A percentile compares a stretch with the other conserved stretches of the same genome.
phyloP scores from a whole-genome alignment of 2,888 invertebrate species.

The Mechanitis mazaeus region DNA sequence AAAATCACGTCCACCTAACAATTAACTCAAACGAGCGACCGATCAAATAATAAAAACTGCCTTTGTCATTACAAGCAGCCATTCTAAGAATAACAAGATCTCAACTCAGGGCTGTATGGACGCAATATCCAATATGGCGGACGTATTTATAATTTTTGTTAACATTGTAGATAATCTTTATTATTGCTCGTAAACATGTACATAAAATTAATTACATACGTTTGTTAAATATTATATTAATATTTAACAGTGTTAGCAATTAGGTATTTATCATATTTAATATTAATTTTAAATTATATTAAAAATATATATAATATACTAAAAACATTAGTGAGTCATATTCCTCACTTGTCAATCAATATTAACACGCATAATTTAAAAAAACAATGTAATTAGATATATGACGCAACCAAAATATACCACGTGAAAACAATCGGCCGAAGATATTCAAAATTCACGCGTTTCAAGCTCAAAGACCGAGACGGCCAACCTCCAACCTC shows the following conservation, averaged over 20 bases:
- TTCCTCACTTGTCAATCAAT: constrained; percentile 50
- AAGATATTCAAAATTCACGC: constrained; percentile 35
- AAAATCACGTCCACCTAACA: constrained; percentile 72
- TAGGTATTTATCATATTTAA: background rate
- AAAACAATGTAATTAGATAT: constrained; percentile 36
- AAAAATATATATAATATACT: too few relatives aligned
- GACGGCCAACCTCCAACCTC: constrained; percentile 68
- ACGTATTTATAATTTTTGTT: constrained; percentile 34
- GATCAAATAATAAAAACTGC: constrained; percentile 72
- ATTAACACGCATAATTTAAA: constrained; percentile 23
- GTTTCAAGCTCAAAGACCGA: constrained; percentile 58
- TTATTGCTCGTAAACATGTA: constrained; percentile 22
- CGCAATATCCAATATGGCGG: constrained; percentile 52
- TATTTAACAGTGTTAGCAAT: background rate
- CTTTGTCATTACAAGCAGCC: constrained; percentile 68
- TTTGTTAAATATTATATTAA: background rate
- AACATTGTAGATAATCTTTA: constrained; percentile 27
- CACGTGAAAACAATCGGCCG: constrained; percentile 4
- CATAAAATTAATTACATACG: constrained; percentile 22
- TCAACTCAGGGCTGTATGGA: constrained; percentile 31
- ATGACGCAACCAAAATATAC: background rate
- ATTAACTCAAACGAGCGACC: constrained; percentile 69
- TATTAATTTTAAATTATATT: too few relatives aligned
- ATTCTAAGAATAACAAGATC: constrained; percentile 58
- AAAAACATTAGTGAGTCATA: constrained; percentile 28